Percentiles rank a stretch among this genome's conserved stretches.
Conservation (phyloP, 2,113 vertebrate species). For the Oxyura jamaicensis region DNA sequence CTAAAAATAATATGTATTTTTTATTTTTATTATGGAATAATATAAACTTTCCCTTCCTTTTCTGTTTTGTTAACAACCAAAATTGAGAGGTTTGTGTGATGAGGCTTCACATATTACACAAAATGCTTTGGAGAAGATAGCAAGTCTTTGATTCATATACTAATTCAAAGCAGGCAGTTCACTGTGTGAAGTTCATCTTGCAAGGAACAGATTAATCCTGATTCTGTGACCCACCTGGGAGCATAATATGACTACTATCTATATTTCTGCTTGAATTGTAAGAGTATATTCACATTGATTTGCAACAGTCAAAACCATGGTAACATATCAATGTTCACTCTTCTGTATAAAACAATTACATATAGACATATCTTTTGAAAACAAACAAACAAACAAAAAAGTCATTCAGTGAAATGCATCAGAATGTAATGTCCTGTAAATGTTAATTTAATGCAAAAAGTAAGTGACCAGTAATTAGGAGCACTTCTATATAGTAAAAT, state of each 20-base stretch:
- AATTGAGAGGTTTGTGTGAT: not conserved
- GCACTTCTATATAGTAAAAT: slow-evolving; percentile 37
- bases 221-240: slow-evolving; percentile 35
- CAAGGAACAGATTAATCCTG: slow-evolving; percentile 50
- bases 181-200: slow-evolving; percentile 57
- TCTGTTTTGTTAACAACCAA: not conserved
- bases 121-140: not conserved
- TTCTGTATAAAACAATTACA: slow-evolving; percentile 51
- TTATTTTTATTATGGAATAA: not conserved
- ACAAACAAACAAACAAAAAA: too few relatives aligned
- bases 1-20: not conserved
- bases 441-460: slow-evolving; percentile 32
- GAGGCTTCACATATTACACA: not conserved
- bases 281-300: slow-evolving; percentile 56
- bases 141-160: slow-evolving; percentile 47
- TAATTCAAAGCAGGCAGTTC: slow-evolving; percentile 28
- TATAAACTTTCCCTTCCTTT: not conserved
- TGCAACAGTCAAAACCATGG: slow-evolving; percentile 39
- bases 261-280: slow-evolving; percentile 35
- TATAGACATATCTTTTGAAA: too few relatives aligned
- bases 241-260: slow-evolving; percentile 22
- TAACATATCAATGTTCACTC: slow-evolving; percentile 27
- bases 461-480: not conserved
- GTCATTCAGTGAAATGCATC: slow-evolving; percentile 20
- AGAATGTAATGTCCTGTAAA: slow-evolving; percentile 28